Evolutionary conservation across 2,888 invertebrate genomes (phyloP), one percentile per base, ranked within the genome.

Genomic region (Eremobia ochroleuca): DNA sequence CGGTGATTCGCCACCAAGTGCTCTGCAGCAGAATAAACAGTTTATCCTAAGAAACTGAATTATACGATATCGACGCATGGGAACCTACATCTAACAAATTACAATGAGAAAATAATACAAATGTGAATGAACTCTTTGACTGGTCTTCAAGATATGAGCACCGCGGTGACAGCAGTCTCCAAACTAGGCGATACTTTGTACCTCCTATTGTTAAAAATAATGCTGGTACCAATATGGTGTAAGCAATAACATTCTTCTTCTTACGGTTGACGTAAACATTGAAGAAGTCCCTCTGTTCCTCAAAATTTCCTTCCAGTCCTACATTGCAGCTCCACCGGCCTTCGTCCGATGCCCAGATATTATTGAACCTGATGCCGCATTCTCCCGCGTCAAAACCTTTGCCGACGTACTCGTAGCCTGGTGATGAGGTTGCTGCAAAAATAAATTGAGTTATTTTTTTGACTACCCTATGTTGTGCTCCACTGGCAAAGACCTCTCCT

Each of bases 331-430:
- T 93, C 96, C 96, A 96, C 0, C 8, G 4, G 2, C 96, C 96
- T 1, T 87, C 81, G 81, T 94, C 95, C 0, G 55, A 37, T 0
- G 68, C 59, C 0, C 58, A 58, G 34, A 95, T 83, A 18, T 83
- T 79, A 0, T 85, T 82, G 87, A 96, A 92, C 52, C 91, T 87
- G 61, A 94, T 85, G 6, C 94, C 93, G 76, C 96, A 96, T 64
- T 96, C 96, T 1, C 96, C 96, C 0, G 96, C 94, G 13, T 95
- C 94, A n/a, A 96, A 90, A 0, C 96, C 96, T 0, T 92, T 92
- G 11, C 96, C 96, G 0, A 91, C 88, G 87, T 96, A 96, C 78
- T 92, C 91, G 76, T 90, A 85, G 28, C 79, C 65, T 2, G 85
- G 61, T 0, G 91, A 81, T 8, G 90, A 84, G 62, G 88, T 88